A percentile compares a stretch with the other conserved stretches of the same genome.
Evolutionary conservation across 2,797 vertebrate species (phyloP).

Genomic region (Nannoperca australis): DNA sequence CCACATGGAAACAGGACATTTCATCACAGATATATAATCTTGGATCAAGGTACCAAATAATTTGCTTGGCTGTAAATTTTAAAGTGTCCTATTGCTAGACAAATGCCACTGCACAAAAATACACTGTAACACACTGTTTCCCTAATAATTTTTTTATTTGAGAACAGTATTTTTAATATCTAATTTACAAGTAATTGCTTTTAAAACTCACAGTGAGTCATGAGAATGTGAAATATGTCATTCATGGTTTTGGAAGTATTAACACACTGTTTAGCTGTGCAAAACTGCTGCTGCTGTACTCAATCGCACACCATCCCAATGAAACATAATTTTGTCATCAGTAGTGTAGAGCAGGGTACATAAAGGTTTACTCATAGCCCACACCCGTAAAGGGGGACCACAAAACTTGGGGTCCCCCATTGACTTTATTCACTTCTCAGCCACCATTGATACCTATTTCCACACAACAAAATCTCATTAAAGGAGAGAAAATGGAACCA

Average conservation of each 20-base stretch:
- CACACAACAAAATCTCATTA: not conserved
- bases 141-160: constrained; percentile 59
- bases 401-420: not conserved
- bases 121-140: constrained; percentile 53
- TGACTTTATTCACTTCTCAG: not conserved
- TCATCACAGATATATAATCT: constrained; percentile 77
- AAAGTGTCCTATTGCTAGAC: constrained; percentile 60
- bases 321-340: constrained; percentile 19
- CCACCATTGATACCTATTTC: not conserved
- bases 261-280: constrained; percentile 27
- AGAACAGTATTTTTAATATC: constrained; percentile 57
- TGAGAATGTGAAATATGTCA: constrained; percentile 47
- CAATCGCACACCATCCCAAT: not conserved
- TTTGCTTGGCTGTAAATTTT: constrained; percentile 64
- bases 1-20: constrained; percentile 77
- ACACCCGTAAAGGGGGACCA: not conserved
- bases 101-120: constrained; percentile 41
- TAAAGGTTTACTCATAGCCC: not conserved
- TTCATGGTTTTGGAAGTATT: constrained; percentile 48
- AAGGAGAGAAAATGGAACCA: constrained; percentile 20
- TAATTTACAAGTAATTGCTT: constrained; percentile 54
- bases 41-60: constrained; percentile 60
- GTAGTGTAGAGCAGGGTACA: not conserved
- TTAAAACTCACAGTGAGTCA: constrained; percentile 60
- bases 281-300: constrained; percentile 26